Evolutionary conservation across 2,113 vertebrate genomes (phyloP), one percentile per base, ranked within the genome.

Genomic region (Notothenia coriiceps): DNA sequence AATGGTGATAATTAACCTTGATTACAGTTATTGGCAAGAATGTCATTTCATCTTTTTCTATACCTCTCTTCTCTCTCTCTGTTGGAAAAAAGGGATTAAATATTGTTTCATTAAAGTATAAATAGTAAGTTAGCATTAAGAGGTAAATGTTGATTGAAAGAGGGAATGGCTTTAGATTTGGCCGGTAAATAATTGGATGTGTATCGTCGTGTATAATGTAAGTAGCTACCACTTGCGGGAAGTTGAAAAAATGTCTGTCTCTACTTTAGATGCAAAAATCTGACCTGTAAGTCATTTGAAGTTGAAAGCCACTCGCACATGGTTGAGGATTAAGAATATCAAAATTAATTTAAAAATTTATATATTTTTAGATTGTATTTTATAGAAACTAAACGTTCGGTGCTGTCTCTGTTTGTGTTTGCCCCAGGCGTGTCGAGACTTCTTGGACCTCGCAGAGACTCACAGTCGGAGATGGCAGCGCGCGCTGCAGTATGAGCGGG

Each of bases 401-500:
- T 55, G 11, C 57, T 70, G 8, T 66, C 12, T 59, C 55, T 68
- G 15, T 72, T 74, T 44, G 35, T 81, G 14, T 69, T n/a, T n/a
- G 47, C 79, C 50, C n/a, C 93, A 99, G 98, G 98, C 98, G 59
- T 99, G 98, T 93, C 97, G 96, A 1, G 97, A 99, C 93, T 99
- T 99, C 90, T 92, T 99, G 95, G 97, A 98, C 70, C 93, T 99
- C 80, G 98, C 98, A 0, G 97, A 99, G 91, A 94, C 91, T 11
- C 97, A 99, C 95, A 99, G 97, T 86, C 95, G 97, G 62, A 96
- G 96, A 95, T 99, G 97, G 98, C 98, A 99, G 90, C 96, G 97
- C 10, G 96, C 95, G 0, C 95, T 99, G 87, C 98, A 98, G 93
- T 96, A 98, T 96, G 98, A 99, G 94, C 96, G 97, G 33, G 98